phyloP scores from a whole-genome alignment of 2,113 vertebrate species.

The Platichthys flesus region DNA sequence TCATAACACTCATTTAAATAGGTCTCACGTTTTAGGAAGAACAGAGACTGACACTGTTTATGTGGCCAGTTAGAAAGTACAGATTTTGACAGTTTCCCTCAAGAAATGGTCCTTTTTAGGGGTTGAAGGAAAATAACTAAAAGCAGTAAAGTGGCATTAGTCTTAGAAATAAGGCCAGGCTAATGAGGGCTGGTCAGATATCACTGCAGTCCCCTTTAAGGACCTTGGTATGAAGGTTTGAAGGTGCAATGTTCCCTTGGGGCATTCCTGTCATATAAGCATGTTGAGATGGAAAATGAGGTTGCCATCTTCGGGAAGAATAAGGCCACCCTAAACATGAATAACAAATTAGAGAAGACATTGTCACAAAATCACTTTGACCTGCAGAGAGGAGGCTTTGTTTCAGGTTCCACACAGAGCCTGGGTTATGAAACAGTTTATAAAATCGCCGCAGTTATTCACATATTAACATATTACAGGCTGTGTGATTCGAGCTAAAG shows the following conservation, averaged over 20 bases:
- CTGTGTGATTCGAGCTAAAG: not conserved
- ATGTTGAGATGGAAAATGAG: constrained; percentile 24
- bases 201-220: constrained; percentile 15
- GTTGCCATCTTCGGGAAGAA: constrained; percentile 12
- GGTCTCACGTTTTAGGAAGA: not conserved
- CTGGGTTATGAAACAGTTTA: not conserved
- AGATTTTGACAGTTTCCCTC: constrained; percentile 19
- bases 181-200: constrained; percentile 51
- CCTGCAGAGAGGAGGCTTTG: not conserved
- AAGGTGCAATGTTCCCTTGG: constrained; percentile 18
- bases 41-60: constrained; percentile 28
- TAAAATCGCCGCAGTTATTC: too few species aligned
- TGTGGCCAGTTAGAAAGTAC: constrained; percentile 20
- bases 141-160: constrained; percentile 25
- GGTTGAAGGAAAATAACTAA: constrained; percentile 30
- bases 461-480: not conserved
- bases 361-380: not conserved
- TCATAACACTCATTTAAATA: constrained; percentile 3
- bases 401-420: not conserved
- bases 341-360: not conserved
- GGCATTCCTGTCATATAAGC: constrained; percentile 26
- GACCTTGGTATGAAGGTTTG: constrained; percentile 39
- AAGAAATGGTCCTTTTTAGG: constrained; percentile 15
- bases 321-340: constrained; percentile 20
- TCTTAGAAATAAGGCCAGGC: constrained; percentile 46